phyloP scores from a whole-genome alignment of 2,888 invertebrate genomes.

The Megaustenia siamemsis region DNA sequence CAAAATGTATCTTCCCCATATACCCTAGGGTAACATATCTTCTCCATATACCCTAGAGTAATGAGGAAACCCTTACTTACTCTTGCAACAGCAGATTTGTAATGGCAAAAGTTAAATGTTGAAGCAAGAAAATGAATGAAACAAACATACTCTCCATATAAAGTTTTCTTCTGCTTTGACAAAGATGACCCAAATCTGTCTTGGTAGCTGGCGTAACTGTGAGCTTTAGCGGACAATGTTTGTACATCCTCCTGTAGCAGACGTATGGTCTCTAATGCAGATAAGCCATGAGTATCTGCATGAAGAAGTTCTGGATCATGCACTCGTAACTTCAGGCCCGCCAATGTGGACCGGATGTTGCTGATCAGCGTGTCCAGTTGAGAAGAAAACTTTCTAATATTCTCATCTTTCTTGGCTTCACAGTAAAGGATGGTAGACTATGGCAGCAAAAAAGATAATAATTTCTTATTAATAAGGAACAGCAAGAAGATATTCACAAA shows the following conservation, averaged over 20 bases:
- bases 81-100: no score
- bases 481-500: no score
- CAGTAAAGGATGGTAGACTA: constrained; percentile 78
- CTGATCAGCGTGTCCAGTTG: constrained; percentile 77
- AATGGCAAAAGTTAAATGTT: no score
- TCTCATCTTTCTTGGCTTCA: constrained; percentile 80
- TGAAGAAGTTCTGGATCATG: constrained; percentile 77
- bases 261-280: constrained; percentile 76
- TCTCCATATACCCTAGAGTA: no score
- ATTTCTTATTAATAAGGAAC: no score
- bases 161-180: constrained; percentile 70
- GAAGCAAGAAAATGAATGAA: not conserved
- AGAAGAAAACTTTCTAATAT: constrained; percentile 78
- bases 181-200: constrained; percentile 79
- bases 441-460: constrained; percentile 34
- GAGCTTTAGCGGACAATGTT: constrained; percentile 72
- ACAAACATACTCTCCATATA: constrained; percentile 57
- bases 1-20: no score
- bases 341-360: constrained; percentile 73
- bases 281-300: constrained; percentile 75
- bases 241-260: constrained; percentile 77
- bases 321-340: constrained; percentile 76
- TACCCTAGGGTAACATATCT: no score
- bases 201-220: constrained; percentile 80
- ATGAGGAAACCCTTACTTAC: no score